A percentile compares a stretch with the other conserved stretches of the same genome.
These are phyloP conservation scores for Idris sp. DNA, from an alignment of 1,140 invertebrate genomes.

Conservation along the genomic window DNA sequence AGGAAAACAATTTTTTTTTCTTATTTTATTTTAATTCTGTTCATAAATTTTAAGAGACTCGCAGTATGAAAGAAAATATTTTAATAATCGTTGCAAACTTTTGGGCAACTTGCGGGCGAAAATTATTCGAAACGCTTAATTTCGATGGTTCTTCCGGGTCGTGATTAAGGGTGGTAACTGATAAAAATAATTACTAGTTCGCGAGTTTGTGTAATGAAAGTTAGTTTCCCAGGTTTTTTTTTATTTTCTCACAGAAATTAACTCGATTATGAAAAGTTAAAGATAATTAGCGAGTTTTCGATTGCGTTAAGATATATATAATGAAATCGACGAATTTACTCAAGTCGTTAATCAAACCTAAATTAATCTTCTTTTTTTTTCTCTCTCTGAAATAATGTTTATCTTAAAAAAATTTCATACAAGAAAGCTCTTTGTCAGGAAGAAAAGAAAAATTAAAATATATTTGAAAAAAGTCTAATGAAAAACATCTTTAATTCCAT, in stretches of 20 bases:
- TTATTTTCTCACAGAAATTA: constrained; percentile 4
- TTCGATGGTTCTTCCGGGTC: constrained; percentile 23
- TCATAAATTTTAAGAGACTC: constrained; percentile 21
- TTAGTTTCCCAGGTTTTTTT: constrained; percentile 14
- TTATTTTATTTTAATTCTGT: neutral
- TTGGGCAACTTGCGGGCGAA: constrained; percentile 15
- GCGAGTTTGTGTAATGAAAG: constrained; percentile 20
- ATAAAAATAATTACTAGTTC: constrained; percentile 46
- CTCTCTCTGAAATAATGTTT: no score
- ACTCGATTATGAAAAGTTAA: constrained; percentile 43
- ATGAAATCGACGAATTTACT: constrained; percentile 4
- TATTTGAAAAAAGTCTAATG: no score
- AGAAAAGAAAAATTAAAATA: no score
- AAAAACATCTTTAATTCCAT: no score
- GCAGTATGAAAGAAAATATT: constrained; percentile 35
- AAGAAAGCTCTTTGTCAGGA: no score
- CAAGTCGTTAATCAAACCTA: constrained; percentile 2
- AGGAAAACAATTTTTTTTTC: constrained; percentile 15
- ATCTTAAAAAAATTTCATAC: no score
- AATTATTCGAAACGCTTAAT: constrained; percentile 35
- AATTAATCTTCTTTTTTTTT: no score
- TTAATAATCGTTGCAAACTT: constrained; percentile 31
- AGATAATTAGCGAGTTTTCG: constrained; percentile 32
- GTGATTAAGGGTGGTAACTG: constrained; percentile 41
- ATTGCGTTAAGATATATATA: constrained; percentile 27